Evolutionary conservation across 2,888 invertebrate genomes (phyloP), one percentile per base, ranked within the genome.

Genomic region (Diarsia rubi): DNA sequence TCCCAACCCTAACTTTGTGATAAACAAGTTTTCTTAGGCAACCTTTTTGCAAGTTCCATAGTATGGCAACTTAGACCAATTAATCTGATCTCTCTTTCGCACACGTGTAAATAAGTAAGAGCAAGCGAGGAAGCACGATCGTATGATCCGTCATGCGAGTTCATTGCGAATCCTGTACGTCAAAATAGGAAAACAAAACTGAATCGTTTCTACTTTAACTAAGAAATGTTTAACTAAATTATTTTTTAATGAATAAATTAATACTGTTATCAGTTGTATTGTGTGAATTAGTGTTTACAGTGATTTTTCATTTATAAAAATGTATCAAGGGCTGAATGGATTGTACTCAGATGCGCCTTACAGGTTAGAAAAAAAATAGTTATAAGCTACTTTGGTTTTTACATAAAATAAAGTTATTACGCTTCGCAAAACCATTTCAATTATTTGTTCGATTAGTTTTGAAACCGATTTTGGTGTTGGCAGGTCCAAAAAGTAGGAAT

Each of bases 271-370:
- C 82, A 76, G 70, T 88, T 85, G 78, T 83, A 86, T 85, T 87
- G 83, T 84, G 85, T 92, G 81, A 87, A 87, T 84, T 73, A 87
- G 88, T 90, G 88, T 79, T 87, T 82, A 86, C 84, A 83, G 82
- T 78, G 86, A 84, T 85, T 67, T 45, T 78, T 87, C 59, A 69
- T 78, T 65, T 66, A 72, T 59, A 75, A 94, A 89, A 90, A 96
- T 96, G 96, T 95, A 94, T 90, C 92, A 93, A 70, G 91, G 92
- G 37, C 93, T 95, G 90, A 95, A 96, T 84, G 95, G 96, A 79
- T 90, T 96, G n/a, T 96, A 95, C 84, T 93, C 94, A 0, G 96
- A 96, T 80, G 82, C 90, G 57, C 91, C 92, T 54, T 95, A 95
- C 96, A 96, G 96, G 96, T 96, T 95, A 95, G 94, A 92, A 88